Percentiles rank a stretch among this genome's conserved stretches.
Conservation (phyloP, 2,797 vertebrate genomes). For the Pantherophis vulpinus region DNA sequence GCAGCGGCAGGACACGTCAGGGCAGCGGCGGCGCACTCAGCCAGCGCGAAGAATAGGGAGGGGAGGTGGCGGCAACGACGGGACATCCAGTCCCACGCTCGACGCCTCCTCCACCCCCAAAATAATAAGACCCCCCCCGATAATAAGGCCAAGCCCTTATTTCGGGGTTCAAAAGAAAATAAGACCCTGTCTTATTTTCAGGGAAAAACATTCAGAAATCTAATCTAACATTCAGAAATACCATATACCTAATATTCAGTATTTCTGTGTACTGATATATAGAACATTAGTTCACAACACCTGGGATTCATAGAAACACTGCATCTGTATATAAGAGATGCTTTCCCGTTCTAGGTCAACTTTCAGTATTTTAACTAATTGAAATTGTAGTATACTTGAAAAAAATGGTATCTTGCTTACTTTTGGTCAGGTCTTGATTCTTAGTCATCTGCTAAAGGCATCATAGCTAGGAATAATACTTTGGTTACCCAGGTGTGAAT, state of each 20-base stretch:
- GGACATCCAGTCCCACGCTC: no score
- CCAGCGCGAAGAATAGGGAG: no score
- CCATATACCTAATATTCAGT: background rate
- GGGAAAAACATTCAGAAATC: no score
- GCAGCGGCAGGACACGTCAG: no score
- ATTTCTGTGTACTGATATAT: background rate
- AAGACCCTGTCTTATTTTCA: no score
- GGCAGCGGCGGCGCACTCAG: no score
- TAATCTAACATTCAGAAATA: background rate
- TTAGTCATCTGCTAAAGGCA: background rate
- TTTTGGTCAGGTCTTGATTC: background rate
- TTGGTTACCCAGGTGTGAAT: background rate
- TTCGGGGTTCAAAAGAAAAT: no score
- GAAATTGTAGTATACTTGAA: background rate
- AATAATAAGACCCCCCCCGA: no score
- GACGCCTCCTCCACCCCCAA: no score
- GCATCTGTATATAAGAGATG: background rate
- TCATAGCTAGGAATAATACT: background rate
- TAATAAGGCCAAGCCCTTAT: no score
- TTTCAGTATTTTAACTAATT: background rate
- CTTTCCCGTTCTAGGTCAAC: background rate
- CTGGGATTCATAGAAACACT: background rate
- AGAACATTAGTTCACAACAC: background rate
- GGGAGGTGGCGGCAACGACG: fast-evolving
- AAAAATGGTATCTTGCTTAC: background rate